A percentile compares a stretch with the other conserved stretches of the same genome.
Evolutionary conservation across 2,113 vertebrate species (phyloP).

Genomic region (Beaufortia kweichowensis): DNA sequence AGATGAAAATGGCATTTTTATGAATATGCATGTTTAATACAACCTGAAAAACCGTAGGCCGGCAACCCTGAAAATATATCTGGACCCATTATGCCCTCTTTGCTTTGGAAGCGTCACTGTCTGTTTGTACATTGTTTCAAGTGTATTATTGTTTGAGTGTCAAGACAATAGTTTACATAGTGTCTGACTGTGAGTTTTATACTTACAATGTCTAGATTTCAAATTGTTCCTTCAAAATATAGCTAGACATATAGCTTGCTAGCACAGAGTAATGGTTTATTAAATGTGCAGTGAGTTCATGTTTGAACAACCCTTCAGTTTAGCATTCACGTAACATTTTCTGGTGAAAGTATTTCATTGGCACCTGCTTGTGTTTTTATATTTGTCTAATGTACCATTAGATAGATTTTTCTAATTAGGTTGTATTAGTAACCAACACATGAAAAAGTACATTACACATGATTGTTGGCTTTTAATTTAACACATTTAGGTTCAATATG

Average conservation of each 20-base stretch:
- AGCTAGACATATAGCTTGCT: neutral
- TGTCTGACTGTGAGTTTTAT: conserved; percentile 40
- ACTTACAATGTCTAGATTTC: conserved; percentile 20
- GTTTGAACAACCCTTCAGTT: neutral
- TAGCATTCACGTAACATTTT: conserved; percentile 7
- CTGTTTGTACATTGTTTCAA: conserved; percentile 38
- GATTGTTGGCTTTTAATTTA: neutral
- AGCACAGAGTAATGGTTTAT: conserved; percentile 1
- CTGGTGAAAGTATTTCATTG: neutral
- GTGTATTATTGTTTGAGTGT: conserved; percentile 36
- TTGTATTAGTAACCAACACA: too few relatives aligned
- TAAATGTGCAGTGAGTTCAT: neutral
- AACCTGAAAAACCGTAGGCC: neutral
- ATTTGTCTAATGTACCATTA: too few relatives aligned
- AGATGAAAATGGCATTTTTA: too few relatives aligned
- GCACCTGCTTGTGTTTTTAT: neutral
- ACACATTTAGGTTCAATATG: neutral
- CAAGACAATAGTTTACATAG: conserved; percentile 31
- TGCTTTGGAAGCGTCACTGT: neutral
- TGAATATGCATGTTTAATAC: neutral
- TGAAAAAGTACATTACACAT: neutral
- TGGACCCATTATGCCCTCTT: neutral
- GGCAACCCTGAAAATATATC: too few relatives aligned
- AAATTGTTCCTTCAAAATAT: conserved; percentile 22
- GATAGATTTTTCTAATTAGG: neutral